These are phyloP conservation scores for Masnerella sp. DNA, from an alignment of 2,888 invertebrate genomes.

Conservation along the genomic window DNA sequence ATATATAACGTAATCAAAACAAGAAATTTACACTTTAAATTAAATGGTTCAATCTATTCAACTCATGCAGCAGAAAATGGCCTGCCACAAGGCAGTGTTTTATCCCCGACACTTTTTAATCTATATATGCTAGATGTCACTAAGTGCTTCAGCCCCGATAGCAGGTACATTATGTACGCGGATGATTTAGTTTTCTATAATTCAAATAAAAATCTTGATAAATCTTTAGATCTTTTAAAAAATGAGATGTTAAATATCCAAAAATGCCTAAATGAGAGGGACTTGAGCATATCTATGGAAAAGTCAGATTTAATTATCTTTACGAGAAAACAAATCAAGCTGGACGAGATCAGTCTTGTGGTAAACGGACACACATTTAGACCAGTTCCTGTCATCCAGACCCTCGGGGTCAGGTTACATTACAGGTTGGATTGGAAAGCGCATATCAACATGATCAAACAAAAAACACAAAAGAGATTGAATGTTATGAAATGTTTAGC, in stretches of 20 bases:
- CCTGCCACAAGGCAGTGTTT: slow-evolving; percentile 17
- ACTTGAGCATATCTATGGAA: too few species aligned
- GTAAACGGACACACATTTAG: neutral
- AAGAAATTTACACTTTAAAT: slow-evolving; percentile 17
- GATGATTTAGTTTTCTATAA: slow-evolving; percentile 10
- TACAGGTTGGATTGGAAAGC: slow-evolving; percentile 7
- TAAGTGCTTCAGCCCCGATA: neutral
- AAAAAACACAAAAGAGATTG: neutral
- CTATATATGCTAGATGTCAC: slow-evolving; percentile 9
- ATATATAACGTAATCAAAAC: too few species aligned
- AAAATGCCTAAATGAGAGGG: too few species aligned
- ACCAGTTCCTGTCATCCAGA: neutral
- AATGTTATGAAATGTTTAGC: slow-evolving; percentile 9
- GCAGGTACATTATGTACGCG: neutral
- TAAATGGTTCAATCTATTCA: slow-evolving; percentile 2
- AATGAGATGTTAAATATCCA: too few species aligned
- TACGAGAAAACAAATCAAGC: neutral
- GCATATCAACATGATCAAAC: neutral
- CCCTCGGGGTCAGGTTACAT: slow-evolving; percentile 7
- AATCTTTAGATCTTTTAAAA: too few species aligned
- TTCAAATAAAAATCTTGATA: neutral
- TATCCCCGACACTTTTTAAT: slow-evolving; percentile 16
- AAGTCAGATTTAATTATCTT: too few species aligned
- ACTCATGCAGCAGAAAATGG: slow-evolving; percentile 5
- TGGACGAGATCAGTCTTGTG: neutral